Percentiles rank a stretch among this genome's conserved stretches.
phyloP scores from a whole-genome alignment of 2,797 vertebrate genomes.

The Sebastes elongatus region DNA sequence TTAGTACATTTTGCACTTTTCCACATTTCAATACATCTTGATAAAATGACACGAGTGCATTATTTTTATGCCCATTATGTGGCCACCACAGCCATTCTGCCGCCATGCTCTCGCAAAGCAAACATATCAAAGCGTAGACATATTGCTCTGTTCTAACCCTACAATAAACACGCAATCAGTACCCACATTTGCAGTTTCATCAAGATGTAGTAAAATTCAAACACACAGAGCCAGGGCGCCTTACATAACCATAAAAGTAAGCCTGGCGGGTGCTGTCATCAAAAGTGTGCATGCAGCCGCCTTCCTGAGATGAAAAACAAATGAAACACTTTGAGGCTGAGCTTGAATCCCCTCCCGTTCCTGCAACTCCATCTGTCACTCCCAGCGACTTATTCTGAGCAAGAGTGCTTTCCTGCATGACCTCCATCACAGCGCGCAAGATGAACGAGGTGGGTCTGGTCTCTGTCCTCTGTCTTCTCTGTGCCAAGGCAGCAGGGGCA shows the following conservation, averaged over 20 bases:
- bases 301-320: conserved; percentile 73
- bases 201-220: conserved; percentile 51
- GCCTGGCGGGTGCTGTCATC: conserved; percentile 50
- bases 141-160: neutral
- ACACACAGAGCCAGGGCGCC: conserved; percentile 32
- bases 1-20: neutral
- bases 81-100: neutral
- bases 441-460: conserved; percentile 77
- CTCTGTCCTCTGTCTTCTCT: conserved; percentile 78
- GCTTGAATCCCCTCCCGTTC: conserved; percentile 60
- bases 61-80: conserved; percentile 24
- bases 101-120: neutral
- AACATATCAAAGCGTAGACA: neutral
- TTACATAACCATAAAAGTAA: conserved; percentile 62
- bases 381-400: conserved; percentile 69
- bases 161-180: conserved; percentile 38
- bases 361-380: conserved; percentile 77
- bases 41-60: neutral
- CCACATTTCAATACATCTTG: neutral
- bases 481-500: conserved; percentile 71
- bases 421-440: conserved; percentile 75
- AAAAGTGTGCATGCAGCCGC: conserved; percentile 49
- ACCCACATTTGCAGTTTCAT: conserved; percentile 41
- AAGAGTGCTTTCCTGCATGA: conserved; percentile 70
- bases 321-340: conserved; percentile 74